phyloP scores from a whole-genome alignment of 2,888 invertebrate species.

The Crematogaster levior region DNA sequence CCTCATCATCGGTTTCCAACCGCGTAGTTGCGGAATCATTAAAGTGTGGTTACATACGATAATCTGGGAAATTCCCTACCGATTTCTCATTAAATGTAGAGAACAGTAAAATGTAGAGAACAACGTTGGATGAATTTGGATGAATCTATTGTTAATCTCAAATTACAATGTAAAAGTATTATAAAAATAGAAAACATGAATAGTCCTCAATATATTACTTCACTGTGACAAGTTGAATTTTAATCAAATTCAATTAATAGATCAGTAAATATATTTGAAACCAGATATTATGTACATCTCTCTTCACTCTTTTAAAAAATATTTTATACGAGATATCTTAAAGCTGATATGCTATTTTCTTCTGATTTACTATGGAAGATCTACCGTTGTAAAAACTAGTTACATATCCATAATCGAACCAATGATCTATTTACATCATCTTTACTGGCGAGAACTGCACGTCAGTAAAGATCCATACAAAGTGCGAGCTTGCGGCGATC shows the following conservation, averaged over 20 bases:
- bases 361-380: not conserved
- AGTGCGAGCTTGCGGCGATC: constrained; percentile 58
- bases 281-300: not conserved
- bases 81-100: constrained; percentile 17
- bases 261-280: not conserved
- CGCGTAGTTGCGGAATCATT: constrained; percentile 53
- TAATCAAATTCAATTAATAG: not conserved
- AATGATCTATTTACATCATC: constrained; percentile 38
- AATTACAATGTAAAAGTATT: not conserved
- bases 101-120: constrained; percentile 5
- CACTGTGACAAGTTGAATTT: not conserved
- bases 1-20: constrained; percentile 62
- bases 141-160: not conserved
- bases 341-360: constrained; percentile 1
- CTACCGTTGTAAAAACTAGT: not conserved
- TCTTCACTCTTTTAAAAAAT: not conserved
- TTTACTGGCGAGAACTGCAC: constrained; percentile 6
- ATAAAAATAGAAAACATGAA: not conserved
- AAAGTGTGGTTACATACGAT: constrained; percentile 33
- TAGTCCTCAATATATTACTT: constrained; percentile 11
- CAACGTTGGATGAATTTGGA: not conserved
- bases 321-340: not conserved
- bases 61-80: constrained; percentile 2
- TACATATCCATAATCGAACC: constrained; percentile 17
- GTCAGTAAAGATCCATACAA: constrained; percentile 30